phyloP scores from a whole-genome alignment of 2,888 invertebrate genomes.

The Drosophila nigritarsus region DNA sequence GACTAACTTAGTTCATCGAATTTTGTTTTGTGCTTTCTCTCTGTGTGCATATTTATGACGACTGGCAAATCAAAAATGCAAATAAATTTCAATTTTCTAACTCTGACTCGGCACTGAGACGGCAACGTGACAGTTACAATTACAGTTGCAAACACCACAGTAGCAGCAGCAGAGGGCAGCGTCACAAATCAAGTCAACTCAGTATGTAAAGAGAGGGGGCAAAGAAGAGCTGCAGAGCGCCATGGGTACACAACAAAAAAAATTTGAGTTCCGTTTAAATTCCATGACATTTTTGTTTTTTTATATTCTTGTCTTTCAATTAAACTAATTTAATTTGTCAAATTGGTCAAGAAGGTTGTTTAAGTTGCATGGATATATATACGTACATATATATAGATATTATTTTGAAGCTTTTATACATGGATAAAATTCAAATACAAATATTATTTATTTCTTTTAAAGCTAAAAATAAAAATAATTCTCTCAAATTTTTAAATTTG shows the following conservation, averaged over 20 bases:
- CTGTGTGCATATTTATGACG: conserved; percentile 73
- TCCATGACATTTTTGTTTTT: not conserved
- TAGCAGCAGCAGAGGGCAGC: conserved; percentile 31
- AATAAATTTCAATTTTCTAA: conserved; percentile 80
- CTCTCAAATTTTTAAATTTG: not conserved
- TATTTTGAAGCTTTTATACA: not conserved
- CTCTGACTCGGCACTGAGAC: conserved; percentile 61
- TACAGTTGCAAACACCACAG: conserved; percentile 62
- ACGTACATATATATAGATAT: not conserved
- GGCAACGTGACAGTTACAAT: conserved; percentile 79
- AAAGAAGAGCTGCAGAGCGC: not conserved
- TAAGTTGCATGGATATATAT: not conserved
- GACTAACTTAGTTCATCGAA: conserved; percentile 24
- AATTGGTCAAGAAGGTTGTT: not conserved
- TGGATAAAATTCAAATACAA: not conserved
- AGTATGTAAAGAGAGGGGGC: not conserved
- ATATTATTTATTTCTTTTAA: not conserved
- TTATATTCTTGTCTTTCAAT: not conserved
- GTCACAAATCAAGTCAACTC: conserved; percentile 65
- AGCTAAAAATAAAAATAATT: not conserved
- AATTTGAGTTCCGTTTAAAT: not conserved
- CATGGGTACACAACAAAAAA: conserved; percentile 1
- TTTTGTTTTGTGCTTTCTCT: not conserved
- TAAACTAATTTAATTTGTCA: not conserved
- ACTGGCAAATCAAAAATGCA: conserved; percentile 79